Percentiles rank a stretch among this genome's conserved stretches.
phyloP scores from a whole-genome alignment of 2,797 vertebrate genomes.

The Anabas testudineus region DNA sequence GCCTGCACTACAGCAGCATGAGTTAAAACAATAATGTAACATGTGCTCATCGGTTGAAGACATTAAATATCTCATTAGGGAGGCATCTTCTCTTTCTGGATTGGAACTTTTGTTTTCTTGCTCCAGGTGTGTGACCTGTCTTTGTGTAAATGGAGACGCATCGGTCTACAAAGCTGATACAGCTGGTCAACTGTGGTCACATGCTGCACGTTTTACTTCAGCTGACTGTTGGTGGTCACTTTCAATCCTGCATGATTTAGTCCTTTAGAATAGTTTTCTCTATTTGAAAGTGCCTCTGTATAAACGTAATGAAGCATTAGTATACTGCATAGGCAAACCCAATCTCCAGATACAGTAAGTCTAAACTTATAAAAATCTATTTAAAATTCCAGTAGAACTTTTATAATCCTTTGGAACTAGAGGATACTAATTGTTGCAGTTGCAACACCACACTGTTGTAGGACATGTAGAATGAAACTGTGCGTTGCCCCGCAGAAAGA shows the following conservation, averaged over 20 bases:
- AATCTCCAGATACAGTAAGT: too few species aligned
- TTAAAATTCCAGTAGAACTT: too few species aligned
- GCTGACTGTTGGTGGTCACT: slow-evolving; percentile 43
- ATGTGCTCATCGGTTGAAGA: background rate
- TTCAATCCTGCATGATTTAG: slow-evolving; percentile 1
- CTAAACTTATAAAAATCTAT: too few species aligned
- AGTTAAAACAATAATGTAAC: slow-evolving; percentile 15
- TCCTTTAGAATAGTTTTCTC: background rate
- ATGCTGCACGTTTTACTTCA: slow-evolving; percentile 13
- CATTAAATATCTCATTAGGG: slow-evolving; percentile 41
- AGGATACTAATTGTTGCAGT: too few species aligned
- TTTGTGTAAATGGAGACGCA: slow-evolving; percentile 49
- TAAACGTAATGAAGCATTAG: background rate
- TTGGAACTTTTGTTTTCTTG: slow-evolving; percentile 29
- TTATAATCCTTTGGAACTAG: too few species aligned
- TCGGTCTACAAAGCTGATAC: slow-evolving; percentile 45
- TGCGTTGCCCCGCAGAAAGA: too few species aligned
- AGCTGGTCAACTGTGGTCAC: slow-evolving; percentile 39
- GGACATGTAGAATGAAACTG: too few species aligned
- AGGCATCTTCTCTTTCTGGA: slow-evolving; percentile 40
- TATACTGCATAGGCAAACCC: too few species aligned
- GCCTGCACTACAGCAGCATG: slow-evolving; percentile 1
- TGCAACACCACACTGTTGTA: too few species aligned
- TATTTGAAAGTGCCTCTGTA: background rate
- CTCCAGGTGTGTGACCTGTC: slow-evolving; percentile 35